A percentile compares a stretch with the other conserved stretches of the same genome.
phyloP scores from a whole-genome alignment of 2,113 vertebrate species.

The Gila orcuttii region DNA sequence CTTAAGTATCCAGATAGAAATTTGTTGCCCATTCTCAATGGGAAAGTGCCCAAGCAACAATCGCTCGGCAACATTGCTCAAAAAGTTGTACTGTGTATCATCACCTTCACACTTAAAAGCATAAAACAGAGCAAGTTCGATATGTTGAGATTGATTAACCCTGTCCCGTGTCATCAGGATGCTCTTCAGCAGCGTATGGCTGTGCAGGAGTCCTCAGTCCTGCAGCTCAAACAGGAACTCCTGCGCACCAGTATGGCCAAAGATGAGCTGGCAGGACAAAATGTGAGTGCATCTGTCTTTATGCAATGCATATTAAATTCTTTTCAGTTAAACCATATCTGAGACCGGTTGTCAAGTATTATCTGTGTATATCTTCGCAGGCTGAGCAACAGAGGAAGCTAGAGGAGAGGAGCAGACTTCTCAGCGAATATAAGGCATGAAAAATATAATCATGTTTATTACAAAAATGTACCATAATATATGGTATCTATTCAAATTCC shows the following conservation, averaged over 20 bases:
- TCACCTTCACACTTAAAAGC: too few species aligned
- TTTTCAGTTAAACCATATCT: background rate
- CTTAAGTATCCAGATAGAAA: too few species aligned
- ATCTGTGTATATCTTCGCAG: slow-evolving; percentile 66
- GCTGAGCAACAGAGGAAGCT: slow-evolving; percentile 91
- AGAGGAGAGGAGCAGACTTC: slow-evolving; percentile 87
- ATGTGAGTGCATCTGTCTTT: slow-evolving; percentile 74
- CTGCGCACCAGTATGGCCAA: slow-evolving; percentile 87
- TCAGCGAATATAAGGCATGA: slow-evolving; percentile 86
- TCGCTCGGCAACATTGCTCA: too few species aligned
- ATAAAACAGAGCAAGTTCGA: background rate
- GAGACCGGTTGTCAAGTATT: background rate
- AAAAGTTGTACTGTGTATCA: too few species aligned
- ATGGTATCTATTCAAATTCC: background rate
- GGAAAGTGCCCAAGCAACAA: background rate
- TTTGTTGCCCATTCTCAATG: too few species aligned
- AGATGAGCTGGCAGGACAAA: slow-evolving; percentile 90
- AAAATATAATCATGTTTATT: background rate
- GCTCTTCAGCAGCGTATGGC: slow-evolving; percentile 92
- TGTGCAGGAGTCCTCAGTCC: slow-evolving; percentile 87
- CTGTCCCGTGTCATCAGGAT: slow-evolving; percentile 75
- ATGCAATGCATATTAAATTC: background rate
- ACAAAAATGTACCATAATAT: background rate
- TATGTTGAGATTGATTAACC: background rate
- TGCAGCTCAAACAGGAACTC: slow-evolving; percentile 96